Evolutionary conservation across 2,113 vertebrate genomes (phyloP), one percentile per base, ranked within the genome.

Genomic region (Pycnonotus jocosus): DNA sequence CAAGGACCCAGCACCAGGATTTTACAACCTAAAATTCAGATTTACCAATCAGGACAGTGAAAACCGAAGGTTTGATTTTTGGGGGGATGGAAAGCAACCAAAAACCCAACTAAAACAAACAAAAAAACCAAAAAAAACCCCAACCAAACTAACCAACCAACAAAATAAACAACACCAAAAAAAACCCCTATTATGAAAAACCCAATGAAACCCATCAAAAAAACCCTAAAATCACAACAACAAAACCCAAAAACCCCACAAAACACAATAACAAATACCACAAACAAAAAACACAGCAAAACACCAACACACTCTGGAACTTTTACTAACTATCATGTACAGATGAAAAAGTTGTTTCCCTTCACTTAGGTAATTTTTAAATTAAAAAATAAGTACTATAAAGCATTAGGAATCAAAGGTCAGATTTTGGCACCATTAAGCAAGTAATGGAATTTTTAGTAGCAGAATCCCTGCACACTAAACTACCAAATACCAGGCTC

Each of bases 61-160:
- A 85, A 81, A 50, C 37, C 0, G 0, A 81, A 51, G 24, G 11
- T 70, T 74, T 44, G 40, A 45, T 54, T 60, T 42, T 4, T 1
- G 8, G 7, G 11, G 6, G 19, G 25, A 9, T 12, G 17, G 4
- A 5, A 21, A 6, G 2, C 30, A 31, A 48, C 14, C 6, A 15
- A 53, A 66, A 64, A 11, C 6, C 11, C 33, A 45, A 69, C 7
- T 2, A 12, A 45, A 47, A 47, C 9, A 38, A 38, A 38, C n/a
- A 42, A 22, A 16, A 3, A 22, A 35, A 37, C 22, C 53, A 50
- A 37, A 42, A 38, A 19, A 37, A 13, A 7, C 11, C 18, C 31
- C 2, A 37, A n/a, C 17, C 38, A 54, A 38, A 3, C 12, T 5
- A 57, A 57, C 9, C 14, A 35, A 56, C 6, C 28, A 56, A 57